Evolutionary conservation across 2,888 invertebrate genomes (phyloP).

Genomic region (Lymantria monacha): DNA sequence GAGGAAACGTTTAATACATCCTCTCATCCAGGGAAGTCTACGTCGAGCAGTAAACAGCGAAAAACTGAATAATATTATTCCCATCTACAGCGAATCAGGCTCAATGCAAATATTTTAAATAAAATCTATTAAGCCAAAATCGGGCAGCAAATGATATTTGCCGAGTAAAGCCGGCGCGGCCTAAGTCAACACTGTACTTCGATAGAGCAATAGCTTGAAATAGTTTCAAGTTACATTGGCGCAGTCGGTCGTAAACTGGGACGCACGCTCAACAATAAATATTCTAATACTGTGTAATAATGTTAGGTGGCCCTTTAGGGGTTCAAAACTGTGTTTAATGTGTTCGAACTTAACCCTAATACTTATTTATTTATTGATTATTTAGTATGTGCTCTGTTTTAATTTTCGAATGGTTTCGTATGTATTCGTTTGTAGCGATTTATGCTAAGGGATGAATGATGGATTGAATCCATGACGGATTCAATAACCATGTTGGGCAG

Average conservation of each 20-base stretch:
- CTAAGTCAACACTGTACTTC: constrained; percentile 54
- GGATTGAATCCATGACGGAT: too few species aligned
- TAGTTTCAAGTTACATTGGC: constrained; percentile 33
- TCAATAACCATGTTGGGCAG: too few species aligned
- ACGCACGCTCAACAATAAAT: constrained; percentile 24
- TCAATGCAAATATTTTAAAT: constrained; percentile 42
- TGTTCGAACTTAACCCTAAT: not conserved
- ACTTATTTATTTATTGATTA: not conserved
- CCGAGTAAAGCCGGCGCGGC: constrained; percentile 41
- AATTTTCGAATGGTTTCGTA: too few species aligned
- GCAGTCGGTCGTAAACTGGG: constrained; percentile 21
- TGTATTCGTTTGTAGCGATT: too few species aligned
- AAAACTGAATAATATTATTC: not conserved
- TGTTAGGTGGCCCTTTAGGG: constrained; percentile 10
- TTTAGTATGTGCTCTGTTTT: too few species aligned
- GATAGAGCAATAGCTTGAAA: constrained; percentile 49
- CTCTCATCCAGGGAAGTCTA: not conserved
- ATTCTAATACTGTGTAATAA: constrained; percentile 23
- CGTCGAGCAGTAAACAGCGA: not conserved
- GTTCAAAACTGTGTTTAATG: constrained; percentile 16
- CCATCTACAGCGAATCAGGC: constrained; percentile 16
- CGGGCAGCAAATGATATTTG: constrained; percentile 59
- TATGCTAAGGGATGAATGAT: too few species aligned
- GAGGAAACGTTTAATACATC: too few species aligned
- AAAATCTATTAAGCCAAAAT: constrained; percentile 51